Evolutionary conservation across 2,797 vertebrate genomes (phyloP).

Genomic region (Chelmon rostratus): DNA sequence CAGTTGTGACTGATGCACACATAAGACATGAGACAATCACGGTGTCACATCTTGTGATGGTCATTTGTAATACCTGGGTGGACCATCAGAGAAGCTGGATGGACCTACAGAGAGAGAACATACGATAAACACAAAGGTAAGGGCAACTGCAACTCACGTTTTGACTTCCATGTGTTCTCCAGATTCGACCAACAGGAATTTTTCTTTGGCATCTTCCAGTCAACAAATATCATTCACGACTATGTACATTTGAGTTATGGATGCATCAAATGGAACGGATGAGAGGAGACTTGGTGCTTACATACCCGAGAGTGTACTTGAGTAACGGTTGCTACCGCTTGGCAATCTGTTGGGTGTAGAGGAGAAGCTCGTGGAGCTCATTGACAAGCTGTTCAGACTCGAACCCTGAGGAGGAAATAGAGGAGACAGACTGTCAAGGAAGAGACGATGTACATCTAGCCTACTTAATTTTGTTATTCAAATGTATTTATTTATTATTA

Average conservation of each 20-base stretch:
- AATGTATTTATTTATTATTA: too few species aligned
- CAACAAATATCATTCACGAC: background rate
- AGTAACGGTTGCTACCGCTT: slow-evolving; percentile 67
- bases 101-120: slow-evolving; percentile 69
- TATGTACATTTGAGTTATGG: background rate
- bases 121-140: background rate
- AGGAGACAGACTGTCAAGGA: background rate
- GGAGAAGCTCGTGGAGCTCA: slow-evolving; percentile 66
- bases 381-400: slow-evolving; percentile 60
- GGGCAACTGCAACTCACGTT: background rate
- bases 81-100: slow-evolving; percentile 69
- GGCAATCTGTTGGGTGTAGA: slow-evolving; percentile 62
- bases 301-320: slow-evolving; percentile 70
- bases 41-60: background rate
- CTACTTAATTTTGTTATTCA: too few species aligned
- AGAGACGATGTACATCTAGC: background rate
- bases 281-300: background rate
- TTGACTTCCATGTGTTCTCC: background rate
- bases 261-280: background rate
- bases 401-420: slow-evolving; percentile 67
- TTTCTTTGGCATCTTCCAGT: background rate
- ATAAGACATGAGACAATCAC: slow-evolving; percentile 1
- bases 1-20: background rate
- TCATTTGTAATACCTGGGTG: slow-evolving; percentile 81
- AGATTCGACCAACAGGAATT: background rate